A percentile compares a stretch with the other conserved stretches of the same genome.
Conservation (phyloP, 2,113 vertebrate genomes). For the Megatriorchis doriae region DNA sequence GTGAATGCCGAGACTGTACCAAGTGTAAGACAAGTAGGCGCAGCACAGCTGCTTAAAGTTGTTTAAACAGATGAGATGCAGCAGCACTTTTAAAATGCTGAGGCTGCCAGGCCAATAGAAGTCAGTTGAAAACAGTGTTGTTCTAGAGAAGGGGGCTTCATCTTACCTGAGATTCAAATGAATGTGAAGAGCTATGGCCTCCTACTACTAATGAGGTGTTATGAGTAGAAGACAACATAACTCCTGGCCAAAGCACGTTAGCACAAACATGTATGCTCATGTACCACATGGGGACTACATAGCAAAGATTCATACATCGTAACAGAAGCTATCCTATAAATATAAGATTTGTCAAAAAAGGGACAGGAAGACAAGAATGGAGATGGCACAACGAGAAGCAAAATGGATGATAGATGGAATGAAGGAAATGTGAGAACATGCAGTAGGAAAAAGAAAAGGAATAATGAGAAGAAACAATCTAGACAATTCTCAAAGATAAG, state of each 20-base stretch:
- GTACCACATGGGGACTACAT: neutral
- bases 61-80: neutral
- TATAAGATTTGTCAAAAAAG: neutral
- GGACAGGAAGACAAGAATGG: neutral
- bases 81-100: neutral
- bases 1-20: neutral
- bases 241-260: neutral
- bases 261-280: accelerated
- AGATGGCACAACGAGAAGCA: neutral
- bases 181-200: neutral
- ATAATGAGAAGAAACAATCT: neutral
- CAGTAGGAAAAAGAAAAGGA: neutral
- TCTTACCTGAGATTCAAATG: neutral
- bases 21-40: neutral
- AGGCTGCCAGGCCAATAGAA: neutral
- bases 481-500: neutral
- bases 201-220: neutral
- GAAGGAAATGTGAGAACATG: neutral
- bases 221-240: neutral
- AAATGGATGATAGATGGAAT: neutral
- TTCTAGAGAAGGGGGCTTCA: neutral
- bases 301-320: neutral
- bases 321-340: neutral
- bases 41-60: neutral
- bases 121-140: neutral